A percentile compares a stretch with the other conserved stretches of the same genome.
Evolutionary conservation across 2,888 invertebrate species (phyloP).

Genomic region (Trissolcus brochymenae): DNA sequence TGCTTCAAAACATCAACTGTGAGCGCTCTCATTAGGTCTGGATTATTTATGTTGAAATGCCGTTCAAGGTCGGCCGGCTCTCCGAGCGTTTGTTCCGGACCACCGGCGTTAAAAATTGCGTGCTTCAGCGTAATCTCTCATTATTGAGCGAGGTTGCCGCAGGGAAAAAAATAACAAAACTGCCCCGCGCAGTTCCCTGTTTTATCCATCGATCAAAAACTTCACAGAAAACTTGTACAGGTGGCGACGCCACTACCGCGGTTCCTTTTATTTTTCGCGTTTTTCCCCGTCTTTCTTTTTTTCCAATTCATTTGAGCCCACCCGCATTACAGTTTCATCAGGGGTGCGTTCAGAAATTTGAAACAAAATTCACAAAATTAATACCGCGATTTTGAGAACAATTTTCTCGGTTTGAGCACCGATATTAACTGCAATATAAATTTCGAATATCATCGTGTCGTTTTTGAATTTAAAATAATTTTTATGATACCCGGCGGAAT

Average conservation of each 20-base stretch:
- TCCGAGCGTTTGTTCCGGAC: background rate
- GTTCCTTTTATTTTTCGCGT: no score
- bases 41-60: conserved; percentile 5
- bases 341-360: no score
- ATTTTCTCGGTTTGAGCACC: no score
- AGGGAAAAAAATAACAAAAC: background rate
- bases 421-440: no score
- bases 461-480: background rate
- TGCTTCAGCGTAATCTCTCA: background rate
- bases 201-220: no score
- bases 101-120: conserved; percentile 1
- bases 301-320: no score
- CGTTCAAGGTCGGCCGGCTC: conserved; percentile 6
- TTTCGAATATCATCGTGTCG: no score
- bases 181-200: background rate
- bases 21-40: background rate
- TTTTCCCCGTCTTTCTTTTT: no score
- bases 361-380: no score
- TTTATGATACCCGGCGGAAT: background rate
- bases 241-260: no score
- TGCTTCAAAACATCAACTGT: conserved; percentile 9
- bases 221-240: no score
- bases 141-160: background rate
- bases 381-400: no score
- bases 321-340: background rate